Base-by-base conservation (phyloP, 2,113 vertebrate genomes). In the Lepus europaeus region DNA sequence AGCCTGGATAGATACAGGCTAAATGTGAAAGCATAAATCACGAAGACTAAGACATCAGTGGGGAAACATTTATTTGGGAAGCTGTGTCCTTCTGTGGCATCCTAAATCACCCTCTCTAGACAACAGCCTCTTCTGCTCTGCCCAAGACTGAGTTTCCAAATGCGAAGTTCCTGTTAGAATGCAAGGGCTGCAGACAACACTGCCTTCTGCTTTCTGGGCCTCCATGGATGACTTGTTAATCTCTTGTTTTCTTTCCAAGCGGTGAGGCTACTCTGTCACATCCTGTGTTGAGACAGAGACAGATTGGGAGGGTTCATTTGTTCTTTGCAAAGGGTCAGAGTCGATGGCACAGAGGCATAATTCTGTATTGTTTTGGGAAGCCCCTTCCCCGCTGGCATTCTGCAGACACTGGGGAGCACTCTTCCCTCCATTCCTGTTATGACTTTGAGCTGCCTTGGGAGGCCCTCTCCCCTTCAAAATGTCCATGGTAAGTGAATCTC, bases 211-310 rank as follows among this genome's bases (percentile, higher is more conserved):
- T n/a, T 36, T 63, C 20, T 68, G 16, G 29, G 29, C 89, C 39
- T 93, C 25, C n/a, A 0, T n/a, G 29, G 16, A 19, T 33, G 51
- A 72, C 10, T 82, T 84, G 20, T 53, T 45, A 33, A 5, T 77
- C 84, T 82, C 22, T 72, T 76, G 53, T 68, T 89, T 90, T 5
- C 39, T 64, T 92, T 85, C 29, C 87, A 82, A 87, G 13, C 13
- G 19, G 5, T 49, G 25, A 56, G 90, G 25, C 2, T 59, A 5
- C 70, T 53, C 69, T 56, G 20, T 27, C 13, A 20, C 11, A 19
- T 39, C 51, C 45, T 66, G 10, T 16, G 45, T 73, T 7, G n/a
- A 23, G 78, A 49, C 49, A 39, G 19, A 74, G 49, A 20, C 20
- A 74, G 68, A n/a, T 10, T 12, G 39, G 49, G 31, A 78, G 2